These are phyloP conservation scores for Odobenus rosmarus DNA, from an alignment of 2,113 vertebrate species.

Conservation along the genomic window DNA sequence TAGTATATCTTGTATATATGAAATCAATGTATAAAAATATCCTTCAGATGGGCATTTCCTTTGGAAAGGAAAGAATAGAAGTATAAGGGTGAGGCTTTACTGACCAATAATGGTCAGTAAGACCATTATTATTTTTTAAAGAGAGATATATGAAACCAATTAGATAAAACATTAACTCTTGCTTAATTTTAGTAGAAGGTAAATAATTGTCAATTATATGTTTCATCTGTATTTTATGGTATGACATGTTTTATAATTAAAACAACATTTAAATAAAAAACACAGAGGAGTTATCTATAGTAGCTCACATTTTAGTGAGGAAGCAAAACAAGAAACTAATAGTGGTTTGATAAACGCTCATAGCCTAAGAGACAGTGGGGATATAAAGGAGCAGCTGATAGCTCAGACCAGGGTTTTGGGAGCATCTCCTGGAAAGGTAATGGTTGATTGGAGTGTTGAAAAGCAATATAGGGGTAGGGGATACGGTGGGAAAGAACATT, in stretches of 20 bases:
- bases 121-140: neutral
- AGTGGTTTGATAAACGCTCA: neutral
- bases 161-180: neutral
- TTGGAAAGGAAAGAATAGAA: neutral
- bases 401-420: neutral
- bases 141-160: neutral
- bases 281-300: neutral
- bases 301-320: neutral
- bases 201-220: neutral
- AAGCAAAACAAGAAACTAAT: neutral
- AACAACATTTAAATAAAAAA: neutral
- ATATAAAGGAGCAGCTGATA: too few relatives aligned
- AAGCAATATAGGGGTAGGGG: neutral
- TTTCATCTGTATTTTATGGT: neutral
- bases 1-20: neutral
- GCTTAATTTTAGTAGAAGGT: neutral
- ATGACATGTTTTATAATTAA: neutral
- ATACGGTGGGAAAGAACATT: neutral
- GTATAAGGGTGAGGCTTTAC: neutral
- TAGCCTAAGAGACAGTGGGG: neutral
- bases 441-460: neutral
- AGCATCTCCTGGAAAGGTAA: too few relatives aligned
- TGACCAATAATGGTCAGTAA: neutral
- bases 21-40: neutral
- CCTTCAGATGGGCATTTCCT: neutral